phyloP scores from a whole-genome alignment of 2,888 invertebrate species.

The Parelbella ahira region DNA sequence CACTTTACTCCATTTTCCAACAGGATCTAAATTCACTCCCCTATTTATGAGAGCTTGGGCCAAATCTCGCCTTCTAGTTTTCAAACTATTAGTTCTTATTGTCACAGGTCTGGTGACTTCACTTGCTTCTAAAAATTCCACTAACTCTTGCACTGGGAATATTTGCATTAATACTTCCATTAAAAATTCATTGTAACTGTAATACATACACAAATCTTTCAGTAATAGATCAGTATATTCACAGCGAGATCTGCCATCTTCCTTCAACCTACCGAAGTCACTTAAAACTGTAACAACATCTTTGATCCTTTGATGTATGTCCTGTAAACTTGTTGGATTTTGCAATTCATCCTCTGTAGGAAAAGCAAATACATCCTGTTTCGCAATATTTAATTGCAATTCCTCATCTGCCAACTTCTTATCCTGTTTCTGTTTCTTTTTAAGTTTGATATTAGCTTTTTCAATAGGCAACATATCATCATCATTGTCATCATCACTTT shows the following conservation, averaged over 20 bases:
- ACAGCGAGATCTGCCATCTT: constrained; percentile 84
- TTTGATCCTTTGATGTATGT: constrained; percentile 93
- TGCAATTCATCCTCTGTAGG: constrained; percentile 88
- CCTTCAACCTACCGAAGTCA: constrained; percentile 87
- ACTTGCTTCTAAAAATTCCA: constrained; percentile 97
- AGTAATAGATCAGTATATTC: constrained; percentile 91
- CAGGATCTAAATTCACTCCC: constrained; percentile 98
- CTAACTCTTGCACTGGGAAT: constrained; percentile 91
- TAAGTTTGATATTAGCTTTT: constrained; percentile 88
- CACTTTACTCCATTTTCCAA: constrained; percentile 99
- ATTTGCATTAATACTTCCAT: constrained; percentile 96
- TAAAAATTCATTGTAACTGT: constrained; percentile 97
- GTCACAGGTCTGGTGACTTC: constrained; percentile 97
- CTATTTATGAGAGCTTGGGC: constrained; percentile 97
- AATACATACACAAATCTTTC: constrained; percentile 94
- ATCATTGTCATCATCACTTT: constrained; percentile 62
- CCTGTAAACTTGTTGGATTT: constrained; percentile 87
- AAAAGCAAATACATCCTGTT: constrained; percentile 88
- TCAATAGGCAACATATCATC: constrained; percentile 92
- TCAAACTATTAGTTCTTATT: constrained; percentile 96
- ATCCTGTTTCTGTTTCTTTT: constrained; percentile 85
- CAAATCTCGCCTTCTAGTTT: constrained; percentile 93
- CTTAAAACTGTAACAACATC: constrained; percentile 90
- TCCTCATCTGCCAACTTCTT: constrained; percentile 89
- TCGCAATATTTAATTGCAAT: constrained; percentile 88